Evolutionary conservation across 2,797 vertebrate species (phyloP), one percentile per base, ranked within the genome.

Genomic region (Megalops cyprinoides): DNA sequence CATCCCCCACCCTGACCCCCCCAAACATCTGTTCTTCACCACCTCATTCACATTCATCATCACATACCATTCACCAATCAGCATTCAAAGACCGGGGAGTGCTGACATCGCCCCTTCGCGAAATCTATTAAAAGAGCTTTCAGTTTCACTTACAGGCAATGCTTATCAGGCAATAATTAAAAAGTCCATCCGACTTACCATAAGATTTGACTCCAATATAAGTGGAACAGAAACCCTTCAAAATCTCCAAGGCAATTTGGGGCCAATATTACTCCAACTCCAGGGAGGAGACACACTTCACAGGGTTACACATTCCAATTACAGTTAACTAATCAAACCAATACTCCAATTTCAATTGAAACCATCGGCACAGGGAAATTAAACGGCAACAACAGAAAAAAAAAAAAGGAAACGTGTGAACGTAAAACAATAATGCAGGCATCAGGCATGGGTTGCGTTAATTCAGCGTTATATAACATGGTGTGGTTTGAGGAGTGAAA

Each of bases 371-470:
- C 28, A 65, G 42, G 20, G 76, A 48, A 74, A 60, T 71, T n/a
- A 58, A 77, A 76, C 37, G n/a, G n/a, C 53, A 77, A 77, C 20
- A n/a, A n/a, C n/a, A n/a, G 34, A 53, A 34, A 62, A n/a, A 51
- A 67, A 74, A 60, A 39, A 31, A 49, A 74, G 15, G 48, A 62
- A 46, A 20, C 92, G 90, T 89, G 87, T 91, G 90, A 92, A 88
- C 82, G 86, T 88, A 88, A 85, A 81, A 86, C 79, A 84, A 82
- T 9, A 89, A 89, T 91, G 92, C 94, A 95, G 93, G 94, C 93
- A 87, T 94, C 92, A 95, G 92, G 93, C 93, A 94, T 91, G 86
- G 81, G 82, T 81, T 85, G 85, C 87, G 87, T 90, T 91, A 87
- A 88, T 85, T 91, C 87, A 89, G 85, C 84, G 15, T 42, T 53